Conservation (phyloP, 2,888 invertebrate species). For the Aspidapion aeneum region DNA sequence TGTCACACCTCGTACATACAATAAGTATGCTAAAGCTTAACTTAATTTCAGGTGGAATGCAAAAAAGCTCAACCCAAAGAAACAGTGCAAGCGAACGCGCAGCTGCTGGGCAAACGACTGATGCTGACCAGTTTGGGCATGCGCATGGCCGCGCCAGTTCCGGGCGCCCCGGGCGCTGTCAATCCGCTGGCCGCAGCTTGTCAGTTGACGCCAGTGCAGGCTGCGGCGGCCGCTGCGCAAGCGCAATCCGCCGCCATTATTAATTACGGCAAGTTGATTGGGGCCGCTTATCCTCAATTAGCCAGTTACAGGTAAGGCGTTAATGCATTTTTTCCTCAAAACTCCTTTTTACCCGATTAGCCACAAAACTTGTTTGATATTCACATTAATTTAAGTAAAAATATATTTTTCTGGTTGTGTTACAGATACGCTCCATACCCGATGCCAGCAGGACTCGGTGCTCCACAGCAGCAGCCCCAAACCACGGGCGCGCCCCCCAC, state of each 20-base stretch:
- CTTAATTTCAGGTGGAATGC: constrained; percentile 58
- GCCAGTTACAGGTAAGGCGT: constrained; percentile 51
- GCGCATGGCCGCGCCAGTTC: constrained; percentile 58
- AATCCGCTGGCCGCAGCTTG: constrained; percentile 58
- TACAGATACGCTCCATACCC: constrained; percentile 58
- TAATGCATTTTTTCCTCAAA: no score
- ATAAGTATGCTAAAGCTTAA: no score
- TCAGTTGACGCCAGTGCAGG: constrained; percentile 46
- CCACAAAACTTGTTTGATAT: no score
- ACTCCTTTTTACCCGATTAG: no score
- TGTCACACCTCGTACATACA: no score
- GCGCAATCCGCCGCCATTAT: constrained; percentile 59
- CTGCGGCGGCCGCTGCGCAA: constrained; percentile 51
- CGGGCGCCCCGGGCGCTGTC: constrained; percentile 53
- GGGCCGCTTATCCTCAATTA: constrained; percentile 57
- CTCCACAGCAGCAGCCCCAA: constrained; percentile 48
- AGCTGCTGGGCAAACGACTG: constrained; percentile 62
- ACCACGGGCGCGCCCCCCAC: constrained; percentile 46
- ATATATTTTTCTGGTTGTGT: no score
- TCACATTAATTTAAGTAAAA: no score
- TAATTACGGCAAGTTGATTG: constrained; percentile 64
- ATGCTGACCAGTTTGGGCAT: constrained; percentile 70
- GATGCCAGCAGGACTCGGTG: constrained; percentile 47
- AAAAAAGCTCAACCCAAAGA: constrained; percentile 92
- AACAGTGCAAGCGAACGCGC: constrained; percentile 71